A percentile compares a stretch with the other conserved stretches of the same genome.
Evolutionary conservation across 2,797 vertebrate species (phyloP).

Genomic region (Ctenopoma kingsleyae): DNA sequence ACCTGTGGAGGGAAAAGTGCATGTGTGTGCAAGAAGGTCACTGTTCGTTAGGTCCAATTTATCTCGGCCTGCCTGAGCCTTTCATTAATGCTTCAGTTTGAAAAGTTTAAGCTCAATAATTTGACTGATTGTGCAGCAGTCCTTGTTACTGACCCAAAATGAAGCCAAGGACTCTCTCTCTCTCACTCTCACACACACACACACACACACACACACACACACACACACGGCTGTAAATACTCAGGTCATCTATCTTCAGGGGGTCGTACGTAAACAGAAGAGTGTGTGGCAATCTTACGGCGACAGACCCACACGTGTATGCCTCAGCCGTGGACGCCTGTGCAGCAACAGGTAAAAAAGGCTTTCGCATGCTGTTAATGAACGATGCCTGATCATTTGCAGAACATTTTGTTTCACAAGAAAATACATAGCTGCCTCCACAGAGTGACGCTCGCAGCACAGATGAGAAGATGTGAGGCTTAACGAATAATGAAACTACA

Average conservation of each 20-base stretch:
- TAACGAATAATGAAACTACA: background rate
- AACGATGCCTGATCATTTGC: constrained; percentile 8
- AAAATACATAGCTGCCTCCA: constrained; percentile 47
- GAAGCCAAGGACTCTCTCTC: background rate
- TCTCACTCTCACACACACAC: constrained; percentile 18
- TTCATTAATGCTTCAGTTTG: constrained; percentile 56
- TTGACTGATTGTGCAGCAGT: constrained; percentile 44
- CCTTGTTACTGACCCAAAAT: constrained; percentile 20
- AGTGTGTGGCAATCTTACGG: constrained; percentile 25
- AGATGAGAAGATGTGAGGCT: constrained; percentile 12
- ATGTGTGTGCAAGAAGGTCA: constrained; percentile 43
- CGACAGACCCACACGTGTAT: constrained; percentile 16
- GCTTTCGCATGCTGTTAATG: constrained; percentile 16
- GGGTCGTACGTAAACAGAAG: constrained; percentile 17
- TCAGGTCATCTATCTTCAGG: constrained; percentile 31
- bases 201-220: constrained; percentile 7
- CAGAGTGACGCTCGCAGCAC: constrained; percentile 42
- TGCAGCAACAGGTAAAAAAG: constrained; percentile 18
- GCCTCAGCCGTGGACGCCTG: constrained; percentile 3
- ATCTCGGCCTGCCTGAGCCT: constrained; percentile 48
- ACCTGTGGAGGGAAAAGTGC: constrained; percentile 59
- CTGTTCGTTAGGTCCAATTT: constrained; percentile 71
- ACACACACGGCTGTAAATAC: constrained; percentile 38
- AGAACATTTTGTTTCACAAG: constrained; percentile 34
- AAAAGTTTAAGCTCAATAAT: constrained; percentile 51